Conservation (phyloP, 2,888 invertebrate species). For the Parelbella ahira region DNA sequence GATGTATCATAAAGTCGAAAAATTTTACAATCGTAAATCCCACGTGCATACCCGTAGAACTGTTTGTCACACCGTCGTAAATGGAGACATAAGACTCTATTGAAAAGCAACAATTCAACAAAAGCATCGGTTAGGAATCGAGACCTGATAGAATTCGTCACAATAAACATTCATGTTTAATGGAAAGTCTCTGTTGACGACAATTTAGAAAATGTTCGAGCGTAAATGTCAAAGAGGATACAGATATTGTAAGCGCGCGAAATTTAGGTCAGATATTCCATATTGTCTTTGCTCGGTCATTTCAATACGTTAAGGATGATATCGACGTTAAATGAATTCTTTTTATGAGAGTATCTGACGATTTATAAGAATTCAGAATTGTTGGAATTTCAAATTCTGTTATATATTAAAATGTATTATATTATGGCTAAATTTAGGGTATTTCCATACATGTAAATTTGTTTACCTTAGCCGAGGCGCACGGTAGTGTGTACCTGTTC, state of each 20-base stretch:
- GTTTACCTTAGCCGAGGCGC: slow-evolving; percentile 3
- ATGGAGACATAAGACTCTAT: no score
- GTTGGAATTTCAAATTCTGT: no score
- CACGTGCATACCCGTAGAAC: no score
- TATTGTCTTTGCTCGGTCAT: slow-evolving; percentile 12
- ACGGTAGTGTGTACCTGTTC: slow-evolving; percentile 7
- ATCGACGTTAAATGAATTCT: no score
- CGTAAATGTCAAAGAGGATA: slow-evolving; percentile 19
- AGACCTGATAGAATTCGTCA: slow-evolving; percentile 14
- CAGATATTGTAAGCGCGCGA: slow-evolving; percentile 5
- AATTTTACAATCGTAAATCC: no score
- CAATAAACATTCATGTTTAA: slow-evolving; percentile 20
- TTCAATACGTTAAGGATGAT: background rate
- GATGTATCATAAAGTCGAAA: no score
- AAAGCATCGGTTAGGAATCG: slow-evolving; percentile 9
- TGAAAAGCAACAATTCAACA: slow-evolving; percentile 18
- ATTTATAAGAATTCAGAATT: no score
- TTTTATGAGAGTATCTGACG: no score
- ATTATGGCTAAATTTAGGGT: background rate
- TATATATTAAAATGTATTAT: background rate
- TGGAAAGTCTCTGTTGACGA: slow-evolving; percentile 16
- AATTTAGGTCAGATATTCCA: slow-evolving; percentile 17
- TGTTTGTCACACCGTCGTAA: no score
- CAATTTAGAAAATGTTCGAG: slow-evolving; percentile 19
- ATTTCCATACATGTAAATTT: slow-evolving; percentile 17